Conservation (phyloP, 1,140 invertebrate species). For the Atta cephalotes region DNA sequence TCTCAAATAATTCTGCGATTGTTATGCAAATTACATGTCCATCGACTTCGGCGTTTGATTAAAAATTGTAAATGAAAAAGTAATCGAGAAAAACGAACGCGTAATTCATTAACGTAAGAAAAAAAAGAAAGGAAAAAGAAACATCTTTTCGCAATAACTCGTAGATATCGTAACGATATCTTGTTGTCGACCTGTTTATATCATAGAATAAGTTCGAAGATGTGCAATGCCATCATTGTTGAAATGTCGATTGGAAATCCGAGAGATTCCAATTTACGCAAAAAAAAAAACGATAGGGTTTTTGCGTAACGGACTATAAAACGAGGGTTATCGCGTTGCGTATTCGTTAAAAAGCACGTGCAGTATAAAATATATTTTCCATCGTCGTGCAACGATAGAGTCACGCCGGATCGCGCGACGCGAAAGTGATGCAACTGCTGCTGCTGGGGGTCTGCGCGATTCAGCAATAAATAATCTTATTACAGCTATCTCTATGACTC, state of each 20-base stretch:
- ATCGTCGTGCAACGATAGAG: conserved; percentile 2
- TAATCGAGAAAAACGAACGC: not conserved
- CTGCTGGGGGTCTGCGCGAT: conserved; percentile 75
- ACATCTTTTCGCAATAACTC: not conserved
- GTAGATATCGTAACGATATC: not conserved
- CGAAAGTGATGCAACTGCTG: conserved; percentile 71
- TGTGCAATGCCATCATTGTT: not conserved
- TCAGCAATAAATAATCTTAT: conserved; percentile 65
- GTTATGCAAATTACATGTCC: not conserved
- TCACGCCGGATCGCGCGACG: conserved; percentile 8
- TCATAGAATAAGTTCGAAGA: not conserved
- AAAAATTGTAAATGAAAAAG: not conserved
- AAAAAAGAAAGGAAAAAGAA: not conserved
- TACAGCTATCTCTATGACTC: conserved; percentile 33
- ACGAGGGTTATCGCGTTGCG: conserved; percentile 1
- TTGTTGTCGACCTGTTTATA: not conserved
- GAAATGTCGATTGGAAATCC: not conserved
- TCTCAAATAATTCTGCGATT: not conserved
- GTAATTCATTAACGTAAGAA: conserved; percentile 2
- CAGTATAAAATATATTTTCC: conserved; percentile 70
- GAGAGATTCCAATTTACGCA: not conserved
- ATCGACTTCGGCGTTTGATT: not conserved
- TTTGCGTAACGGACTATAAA: not conserved
- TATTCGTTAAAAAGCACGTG: not conserved
- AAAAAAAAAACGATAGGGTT: not conserved